These are phyloP conservation scores for Nyleta sp. DNA, from an alignment of 2,888 invertebrate species.

Conservation along the genomic window DNA sequence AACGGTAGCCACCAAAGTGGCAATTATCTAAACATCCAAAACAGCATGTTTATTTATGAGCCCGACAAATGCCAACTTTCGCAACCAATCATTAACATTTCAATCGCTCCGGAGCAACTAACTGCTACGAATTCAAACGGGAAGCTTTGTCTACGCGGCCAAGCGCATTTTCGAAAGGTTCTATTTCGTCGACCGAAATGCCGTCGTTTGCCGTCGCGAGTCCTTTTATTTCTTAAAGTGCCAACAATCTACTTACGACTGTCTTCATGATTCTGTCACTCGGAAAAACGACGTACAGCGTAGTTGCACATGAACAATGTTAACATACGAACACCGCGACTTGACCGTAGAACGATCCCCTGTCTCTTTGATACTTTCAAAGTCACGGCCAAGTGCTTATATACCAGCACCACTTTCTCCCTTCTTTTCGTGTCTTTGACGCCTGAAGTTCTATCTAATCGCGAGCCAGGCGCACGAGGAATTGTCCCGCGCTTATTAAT, in stretches of 20 bases:
- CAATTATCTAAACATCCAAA: conserved; percentile 70
- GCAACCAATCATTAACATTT: conserved; percentile 1
- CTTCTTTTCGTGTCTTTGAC: conserved; percentile 74
- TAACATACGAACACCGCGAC: conserved; percentile 63
- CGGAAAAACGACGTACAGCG: conserved; percentile 20
- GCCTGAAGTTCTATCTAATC: conserved; percentile 43
- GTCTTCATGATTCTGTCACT: conserved; percentile 71
- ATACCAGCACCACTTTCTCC: conserved; percentile 80
- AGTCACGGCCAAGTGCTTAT: conserved; percentile 81
- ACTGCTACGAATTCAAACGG: too few species aligned
- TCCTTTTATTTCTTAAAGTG: too few species aligned
- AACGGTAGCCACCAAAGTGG: conserved; percentile 67
- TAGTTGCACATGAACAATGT: conserved; percentile 58
- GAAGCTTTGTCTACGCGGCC: too few species aligned
- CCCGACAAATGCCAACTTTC: conserved; percentile 15
- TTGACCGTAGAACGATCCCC: conserved; percentile 61
- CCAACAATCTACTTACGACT: conserved; percentile 71
- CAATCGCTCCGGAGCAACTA: background rate
- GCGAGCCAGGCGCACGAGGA: conserved; percentile 24
- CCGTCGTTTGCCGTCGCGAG: too few species aligned
- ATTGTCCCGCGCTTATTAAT: conserved; percentile 44
- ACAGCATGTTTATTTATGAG: conserved; percentile 26
- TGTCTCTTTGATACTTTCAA: conserved; percentile 77
- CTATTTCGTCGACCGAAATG: too few species aligned
- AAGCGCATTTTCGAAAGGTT: too few species aligned